Conservation (phyloP, 2,888 invertebrate genomes). For the Drosophila pseudotalamancana region DNA sequence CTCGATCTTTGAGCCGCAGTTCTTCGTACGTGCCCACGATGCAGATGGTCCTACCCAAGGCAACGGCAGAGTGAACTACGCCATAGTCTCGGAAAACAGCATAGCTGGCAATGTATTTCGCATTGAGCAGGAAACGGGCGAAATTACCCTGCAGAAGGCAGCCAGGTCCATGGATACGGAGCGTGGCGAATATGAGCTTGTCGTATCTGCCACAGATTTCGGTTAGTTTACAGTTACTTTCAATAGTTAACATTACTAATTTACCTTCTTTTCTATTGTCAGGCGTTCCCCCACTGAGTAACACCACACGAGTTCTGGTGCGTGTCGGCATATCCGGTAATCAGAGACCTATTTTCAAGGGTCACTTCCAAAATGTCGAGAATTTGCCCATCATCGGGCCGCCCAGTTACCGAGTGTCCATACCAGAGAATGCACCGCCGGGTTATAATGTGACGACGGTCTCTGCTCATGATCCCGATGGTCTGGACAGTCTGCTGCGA, state of each 20-base stretch:
- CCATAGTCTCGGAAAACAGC: slow-evolving; percentile 88
- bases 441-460: slow-evolving; percentile 90
- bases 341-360: slow-evolving; percentile 91
- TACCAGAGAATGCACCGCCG: slow-evolving; percentile 89
- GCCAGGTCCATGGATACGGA: slow-evolving; percentile 90
- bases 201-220: slow-evolving; percentile 89
- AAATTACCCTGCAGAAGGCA: slow-evolving; percentile 87
- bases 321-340: slow-evolving; percentile 92
- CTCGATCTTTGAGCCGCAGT: slow-evolving; percentile 90
- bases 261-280: background rate
- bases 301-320: slow-evolving; percentile 88
- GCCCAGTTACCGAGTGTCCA: slow-evolving; percentile 89
- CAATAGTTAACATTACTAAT: background rate
- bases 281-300: slow-evolving; percentile 88
- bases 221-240: slow-evolving; percentile 84
- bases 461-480: slow-evolving; percentile 91
- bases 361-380: slow-evolving; percentile 87
- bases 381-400: slow-evolving; percentile 87
- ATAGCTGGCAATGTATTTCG: slow-evolving; percentile 87
- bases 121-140: slow-evolving; percentile 89
- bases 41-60: slow-evolving; percentile 90
- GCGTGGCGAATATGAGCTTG: slow-evolving; percentile 89
- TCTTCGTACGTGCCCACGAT: slow-evolving; percentile 91
- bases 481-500: slow-evolving; percentile 88
- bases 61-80: slow-evolving; percentile 88